Evolutionary conservation across 2,888 invertebrate species (phyloP), one percentile per base, ranked within the genome.

Genomic region (Cryptus viduatorius): DNA sequence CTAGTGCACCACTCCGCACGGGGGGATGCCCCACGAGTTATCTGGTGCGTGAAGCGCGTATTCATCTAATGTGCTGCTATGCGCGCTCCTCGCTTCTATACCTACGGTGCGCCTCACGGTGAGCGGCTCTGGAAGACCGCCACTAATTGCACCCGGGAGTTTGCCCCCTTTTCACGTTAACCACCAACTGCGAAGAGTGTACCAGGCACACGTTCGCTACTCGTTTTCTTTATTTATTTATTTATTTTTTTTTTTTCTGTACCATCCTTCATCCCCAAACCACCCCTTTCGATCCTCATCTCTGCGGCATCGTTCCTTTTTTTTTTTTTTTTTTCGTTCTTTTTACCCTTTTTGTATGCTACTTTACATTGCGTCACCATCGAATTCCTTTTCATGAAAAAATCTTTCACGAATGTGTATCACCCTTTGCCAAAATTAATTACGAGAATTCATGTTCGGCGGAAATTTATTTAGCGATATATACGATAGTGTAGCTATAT

Each of bases 11-110:
- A 76, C 81, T 81, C 71, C 59, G 76, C 59, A 48, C 69, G 7
- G 29, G 61, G 61, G 79, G 82, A 85, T 80, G 82, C 82, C 83
- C 78, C 83, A 80, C 82, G 86, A 84, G 87, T 86, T 88, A 89
- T 89, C 85, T 89, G 89, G 90, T 90, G 91, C 91, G 89, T 89
- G 90, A 91, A 90, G 86, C 88, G 86, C 87, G 89, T 89, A 91
- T 90, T 90, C 89, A 91, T 89, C 87, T 83, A 86, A 83, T 86
- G 84, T 80, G 84, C 76, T 72, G 72, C 79, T 72, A 65, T 79
- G 72, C 44, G 71, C 79, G 64, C 65, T 65, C 72, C 80, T 82
- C 79, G 73, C 61, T 14, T 29, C 31, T 61, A 31, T 75, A 48
- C 65, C 24, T 46, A 76, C 65, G 37, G 4, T 37, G 53, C 75